Percentiles rank a stretch among this genome's conserved stretches.
phyloP scores from a whole-genome alignment of 2,797 vertebrate genomes.

The Eulemur coronatus region DNA sequence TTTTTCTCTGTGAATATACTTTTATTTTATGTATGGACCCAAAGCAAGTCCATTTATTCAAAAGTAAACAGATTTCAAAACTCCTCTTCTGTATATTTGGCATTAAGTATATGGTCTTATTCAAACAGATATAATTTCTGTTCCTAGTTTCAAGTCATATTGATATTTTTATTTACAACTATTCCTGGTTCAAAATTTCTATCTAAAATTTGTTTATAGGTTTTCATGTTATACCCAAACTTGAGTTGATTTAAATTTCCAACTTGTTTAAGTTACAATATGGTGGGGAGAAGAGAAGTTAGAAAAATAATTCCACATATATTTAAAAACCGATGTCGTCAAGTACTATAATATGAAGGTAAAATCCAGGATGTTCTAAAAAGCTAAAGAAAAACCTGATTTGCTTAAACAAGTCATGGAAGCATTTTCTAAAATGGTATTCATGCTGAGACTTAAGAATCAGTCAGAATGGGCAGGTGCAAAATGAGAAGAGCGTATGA shows the following conservation, averaged over 20 bases:
- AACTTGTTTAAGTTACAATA: not conserved
- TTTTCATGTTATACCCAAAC: not conserved
- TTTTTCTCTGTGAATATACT: not conserved
- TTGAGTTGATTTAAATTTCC: not conserved
- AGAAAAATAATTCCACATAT: too few species aligned
- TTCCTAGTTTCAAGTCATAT: not conserved
- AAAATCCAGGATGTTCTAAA: not conserved
- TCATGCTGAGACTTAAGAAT: not conserved
- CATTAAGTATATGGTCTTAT: not conserved
- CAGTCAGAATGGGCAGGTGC: not conserved
- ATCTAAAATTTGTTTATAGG: not conserved
- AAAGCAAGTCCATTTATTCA: not conserved
- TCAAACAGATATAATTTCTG: not conserved
- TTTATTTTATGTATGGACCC: not conserved
- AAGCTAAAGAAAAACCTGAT: not conserved
- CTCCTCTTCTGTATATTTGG: not conserved
- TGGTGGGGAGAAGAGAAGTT: not conserved
- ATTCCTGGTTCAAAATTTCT: not conserved
- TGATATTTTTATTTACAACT: not conserved
- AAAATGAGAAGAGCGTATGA: fast-evolving
- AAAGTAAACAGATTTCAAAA: not conserved
- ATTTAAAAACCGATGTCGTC: too few species aligned
- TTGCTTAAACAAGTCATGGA: not conserved
- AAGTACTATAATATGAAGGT: not conserved
- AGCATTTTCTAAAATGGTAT: not conserved